phyloP scores from a whole-genome alignment of 2,888 invertebrate species.

The Anarsia innoxiella region DNA sequence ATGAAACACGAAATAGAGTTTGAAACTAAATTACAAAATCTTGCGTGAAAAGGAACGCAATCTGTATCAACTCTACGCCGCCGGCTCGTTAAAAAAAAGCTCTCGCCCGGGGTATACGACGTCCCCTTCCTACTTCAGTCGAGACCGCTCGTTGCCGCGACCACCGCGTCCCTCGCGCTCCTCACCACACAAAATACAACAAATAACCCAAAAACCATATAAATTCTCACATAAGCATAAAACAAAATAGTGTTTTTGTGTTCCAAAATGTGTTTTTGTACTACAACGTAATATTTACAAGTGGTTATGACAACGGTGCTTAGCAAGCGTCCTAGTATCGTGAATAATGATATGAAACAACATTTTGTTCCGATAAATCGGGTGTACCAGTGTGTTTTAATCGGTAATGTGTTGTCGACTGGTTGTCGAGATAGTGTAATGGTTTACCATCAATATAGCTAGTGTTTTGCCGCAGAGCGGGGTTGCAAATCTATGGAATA shows the following conservation, averaged over 20 bases:
- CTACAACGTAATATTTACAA: constrained; percentile 23
- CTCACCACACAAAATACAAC: constrained; percentile 33
- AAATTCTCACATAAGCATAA: constrained; percentile 30
- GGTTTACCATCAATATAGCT: constrained; percentile 25
- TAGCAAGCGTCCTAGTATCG: constrained; percentile 40
- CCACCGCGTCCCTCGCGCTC: constrained; percentile 29
- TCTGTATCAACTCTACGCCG: constrained; percentile 37
- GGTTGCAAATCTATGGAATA: constrained; percentile 57
- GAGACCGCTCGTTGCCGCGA: constrained; percentile 42
- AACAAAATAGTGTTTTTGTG: constrained; percentile 36
- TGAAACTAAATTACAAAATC: too few relatives aligned
- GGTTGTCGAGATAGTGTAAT: constrained; percentile 30
- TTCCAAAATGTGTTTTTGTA: too few relatives aligned
- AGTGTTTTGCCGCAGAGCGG: constrained; percentile 36
- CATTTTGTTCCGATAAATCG: constrained; percentile 64
- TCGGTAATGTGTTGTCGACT: constrained; percentile 55
- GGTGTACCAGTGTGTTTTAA: constrained; percentile 55
- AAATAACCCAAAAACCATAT: constrained; percentile 51
- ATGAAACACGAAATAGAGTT: too few relatives aligned
- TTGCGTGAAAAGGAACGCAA: constrained; percentile 43
- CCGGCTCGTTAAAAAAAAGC: constrained; percentile 52
- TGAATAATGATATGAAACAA: constrained; percentile 64
- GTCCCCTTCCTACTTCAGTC: constrained; percentile 44
- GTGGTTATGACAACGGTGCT: constrained; percentile 34
- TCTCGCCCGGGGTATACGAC: constrained; percentile 50